Evolutionary conservation across 2,113 vertebrate genomes (phyloP).

Genomic region (Alligator mississippiensis): DNA sequence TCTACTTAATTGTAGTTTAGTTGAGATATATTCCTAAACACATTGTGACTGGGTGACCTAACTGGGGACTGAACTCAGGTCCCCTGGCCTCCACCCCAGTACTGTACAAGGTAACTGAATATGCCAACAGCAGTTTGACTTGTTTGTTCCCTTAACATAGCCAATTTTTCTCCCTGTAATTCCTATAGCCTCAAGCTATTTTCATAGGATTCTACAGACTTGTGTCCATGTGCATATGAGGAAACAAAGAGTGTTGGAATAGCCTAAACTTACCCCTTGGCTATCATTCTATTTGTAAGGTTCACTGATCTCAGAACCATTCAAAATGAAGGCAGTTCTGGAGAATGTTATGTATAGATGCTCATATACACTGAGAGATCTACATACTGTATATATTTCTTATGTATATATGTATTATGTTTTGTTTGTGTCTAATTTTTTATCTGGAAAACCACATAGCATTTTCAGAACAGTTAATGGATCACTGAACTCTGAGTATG

Average conservation of each 20-base stretch:
- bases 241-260: too few relatives aligned
- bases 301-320: conserved; percentile 41
- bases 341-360: background rate
- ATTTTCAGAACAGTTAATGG: conserved; percentile 6
- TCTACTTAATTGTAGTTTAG: background rate
- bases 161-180: conserved; percentile 62
- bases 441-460: background rate
- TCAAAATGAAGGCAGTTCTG: background rate
- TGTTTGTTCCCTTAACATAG: conserved; percentile 31
- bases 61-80: conserved; percentile 54
- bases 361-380: background rate
- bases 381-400: background rate
- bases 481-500: background rate
- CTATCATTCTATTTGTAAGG: conserved; percentile 43
- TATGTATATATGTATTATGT: background rate
- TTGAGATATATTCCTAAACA: conserved; percentile 46
- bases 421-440: background rate
- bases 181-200: conserved; percentile 63
- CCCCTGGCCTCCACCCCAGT: conserved; percentile 43
- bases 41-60: conserved; percentile 59
- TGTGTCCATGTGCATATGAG: background rate
- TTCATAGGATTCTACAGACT: conserved; percentile 65
- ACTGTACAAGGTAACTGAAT: conserved; percentile 38
- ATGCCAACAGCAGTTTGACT: conserved; percentile 56
- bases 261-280: conserved; percentile 34